Evolutionary conservation across 2,113 vertebrate species (phyloP), one percentile per base, ranked within the genome.

Genomic region (Oryzias celebensis): DNA sequence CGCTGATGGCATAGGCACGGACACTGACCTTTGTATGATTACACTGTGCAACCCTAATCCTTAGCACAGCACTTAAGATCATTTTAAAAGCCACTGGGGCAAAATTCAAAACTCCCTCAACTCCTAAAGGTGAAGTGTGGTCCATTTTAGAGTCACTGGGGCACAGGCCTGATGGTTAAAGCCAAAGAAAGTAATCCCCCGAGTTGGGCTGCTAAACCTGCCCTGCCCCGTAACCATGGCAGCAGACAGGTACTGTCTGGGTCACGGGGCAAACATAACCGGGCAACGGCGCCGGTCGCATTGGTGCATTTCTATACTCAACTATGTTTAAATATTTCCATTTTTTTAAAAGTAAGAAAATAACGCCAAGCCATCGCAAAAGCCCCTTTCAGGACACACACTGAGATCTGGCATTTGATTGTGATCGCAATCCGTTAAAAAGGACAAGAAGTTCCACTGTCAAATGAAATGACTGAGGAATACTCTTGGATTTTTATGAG

Each of bases 201-300:
- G 87, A 88, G 87, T 74, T 77, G 56, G 78, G 76, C 85, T 81
- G 84, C 83, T 88, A 83, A 91, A 91, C 88, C 87, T 85, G 85
- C 77, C 81, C 84, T 68, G 78, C 68, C 65, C 68, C 65, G 87
- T 89, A 92, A 90, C 75, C 85, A 87, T 91, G 91, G 84, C 81
- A 93, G 83, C 77, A 86, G 85, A 90, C 85, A 91, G 88, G 87
- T 92, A 89, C 84, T 85, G 92, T 90, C 85, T 92, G 81, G 81
- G 80, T 89, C 90, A 89, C 83, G 85, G 78, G 88, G 85, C 84
- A 91, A 91, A 90, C 85, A 54, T 58, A 90, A 75, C 69, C 84
- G 52, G 82, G 78, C 63, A 77, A 75, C 72, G 82, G 63, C 72
- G 71, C 60, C 59, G 71, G 66, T 67, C 54, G 4, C 59, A 49